These are phyloP conservation scores for Aplodontia rufa DNA, from an alignment of 2,113 vertebrate genomes.

Conservation along the genomic window DNA sequence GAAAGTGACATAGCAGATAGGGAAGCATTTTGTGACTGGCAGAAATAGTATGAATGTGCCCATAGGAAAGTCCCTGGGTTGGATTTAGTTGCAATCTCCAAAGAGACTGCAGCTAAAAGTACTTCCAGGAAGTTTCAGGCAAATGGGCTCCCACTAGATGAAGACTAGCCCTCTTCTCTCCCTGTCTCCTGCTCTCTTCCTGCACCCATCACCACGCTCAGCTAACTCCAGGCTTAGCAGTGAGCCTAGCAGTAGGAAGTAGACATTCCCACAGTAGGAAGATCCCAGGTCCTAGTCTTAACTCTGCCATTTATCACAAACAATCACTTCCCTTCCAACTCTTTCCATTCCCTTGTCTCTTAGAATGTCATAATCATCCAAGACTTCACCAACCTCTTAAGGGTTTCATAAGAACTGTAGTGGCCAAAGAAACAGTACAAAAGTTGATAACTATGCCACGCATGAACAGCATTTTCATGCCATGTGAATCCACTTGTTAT, in stretches of 20 bases:
- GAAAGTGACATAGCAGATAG: neutral
- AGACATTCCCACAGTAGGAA: neutral
- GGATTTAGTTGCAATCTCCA: too few relatives aligned
- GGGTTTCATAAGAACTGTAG: neutral
- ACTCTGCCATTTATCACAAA: neutral
- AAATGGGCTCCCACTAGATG: neutral
- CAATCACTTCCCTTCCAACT: neutral
- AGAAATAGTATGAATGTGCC: constrained; percentile 61
- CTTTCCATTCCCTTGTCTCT: neutral
- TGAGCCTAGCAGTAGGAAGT: neutral
- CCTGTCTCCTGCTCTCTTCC: neutral
- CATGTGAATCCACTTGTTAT: neutral
- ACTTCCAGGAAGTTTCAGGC: neutral
- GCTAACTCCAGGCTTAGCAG: neutral
- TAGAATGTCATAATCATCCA: neutral
- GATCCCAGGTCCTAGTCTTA: neutral
- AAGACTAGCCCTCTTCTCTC: too few relatives aligned
- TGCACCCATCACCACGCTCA: neutral
- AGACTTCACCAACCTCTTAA: neutral
- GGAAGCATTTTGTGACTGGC: neutral
- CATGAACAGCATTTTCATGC: neutral
- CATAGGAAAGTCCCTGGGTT: constrained; percentile 21
- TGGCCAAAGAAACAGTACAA: neutral
- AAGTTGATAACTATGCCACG: neutral
- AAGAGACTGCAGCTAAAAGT: neutral